Conservation (phyloP, 2,888 invertebrate genomes). For the Onthophagus sagittarius region DNA sequence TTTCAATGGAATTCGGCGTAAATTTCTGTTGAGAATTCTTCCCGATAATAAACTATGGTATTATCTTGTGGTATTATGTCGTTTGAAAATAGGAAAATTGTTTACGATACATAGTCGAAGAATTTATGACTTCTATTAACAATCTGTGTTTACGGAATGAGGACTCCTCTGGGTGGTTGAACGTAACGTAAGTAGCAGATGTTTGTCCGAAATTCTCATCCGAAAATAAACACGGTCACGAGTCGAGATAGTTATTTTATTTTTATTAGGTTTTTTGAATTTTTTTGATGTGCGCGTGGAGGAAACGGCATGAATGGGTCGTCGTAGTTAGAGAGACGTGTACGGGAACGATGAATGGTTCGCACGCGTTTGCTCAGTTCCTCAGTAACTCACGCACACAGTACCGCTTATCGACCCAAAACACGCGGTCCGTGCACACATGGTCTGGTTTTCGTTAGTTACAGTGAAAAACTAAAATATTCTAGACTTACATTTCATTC, state of each 20-base stretch:
- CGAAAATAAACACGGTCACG: background rate
- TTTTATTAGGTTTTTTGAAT: too few relatives aligned
- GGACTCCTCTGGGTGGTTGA: background rate
- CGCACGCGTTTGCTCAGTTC: slow-evolving; percentile 36
- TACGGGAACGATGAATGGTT: slow-evolving; percentile 33
- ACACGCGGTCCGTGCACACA: slow-evolving; percentile 32
- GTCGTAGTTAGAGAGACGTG: background rate
- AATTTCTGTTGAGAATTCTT: background rate
- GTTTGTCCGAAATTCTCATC: background rate
- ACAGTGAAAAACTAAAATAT: background rate
- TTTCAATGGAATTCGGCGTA: background rate
- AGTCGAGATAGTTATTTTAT: background rate
- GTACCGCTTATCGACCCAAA: slow-evolving; percentile 37
- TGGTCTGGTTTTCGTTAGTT: slow-evolving; percentile 7
- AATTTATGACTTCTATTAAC: background rate
- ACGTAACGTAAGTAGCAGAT: background rate
- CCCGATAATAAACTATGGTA: background rate
- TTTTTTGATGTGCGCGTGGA: background rate
- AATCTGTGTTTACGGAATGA: background rate
- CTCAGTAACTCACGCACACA: slow-evolving; percentile 37
- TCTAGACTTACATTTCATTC: slow-evolving; percentile 52
- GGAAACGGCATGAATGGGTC: slow-evolving; percentile 2
- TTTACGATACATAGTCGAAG: background rate
- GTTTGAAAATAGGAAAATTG: background rate
- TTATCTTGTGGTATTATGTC: background rate